Base-by-base conservation (phyloP, 2,888 invertebrate species). In the Tetragnatha montana region DNA sequence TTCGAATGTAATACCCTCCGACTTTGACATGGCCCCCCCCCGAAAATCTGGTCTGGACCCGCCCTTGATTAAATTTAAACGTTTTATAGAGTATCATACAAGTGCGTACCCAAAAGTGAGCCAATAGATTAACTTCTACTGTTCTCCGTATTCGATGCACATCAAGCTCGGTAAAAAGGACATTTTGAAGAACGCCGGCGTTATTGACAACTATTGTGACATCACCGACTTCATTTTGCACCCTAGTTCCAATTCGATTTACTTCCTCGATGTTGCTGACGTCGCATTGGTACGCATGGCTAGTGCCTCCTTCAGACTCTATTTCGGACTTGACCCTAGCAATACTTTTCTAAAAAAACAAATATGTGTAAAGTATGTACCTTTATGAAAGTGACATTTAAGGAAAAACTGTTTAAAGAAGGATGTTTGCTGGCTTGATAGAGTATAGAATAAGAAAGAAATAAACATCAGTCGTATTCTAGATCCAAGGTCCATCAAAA, bases 161-260 rank as follows among this genome's bases (percentile, higher is more conserved):
- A 0, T 95, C 95, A 88, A 96, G 95, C 78, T 95, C 94, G 68
- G 95, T 93, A 85, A 97, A 94, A 0, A 95, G 94, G 93, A 96
- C 96, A 92, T 96, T 96, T 0, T 97, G 96, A 96, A 97, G 96
- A 91, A 97, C 96, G 4, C 97, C 97, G 0, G 97, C 97, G 94
- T 97, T 97, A 94, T 97, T 97, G 8, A 97, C 94, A 85, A 97
- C 93, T 92, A 97, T 95, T 0, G 96, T 96, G 8, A 97, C 95
- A 84, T 96, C 95, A 0, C 97, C 97, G 0, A 97, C 95, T 92
- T 97, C 96, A 8, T 94, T 93, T 82, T 95, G 95, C 10, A 93
- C 92, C 88, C 95, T 95, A 81, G 95, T 95, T 0, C 96, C 96
- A 73, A 95, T 93, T 35, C 94, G 94, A 81, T 95, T 93, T 0